A percentile compares a stretch with the other conserved stretches of the same genome.
phyloP scores from a whole-genome alignment of 1,140 invertebrate species.

The Lordiphosa clarofinis region DNA sequence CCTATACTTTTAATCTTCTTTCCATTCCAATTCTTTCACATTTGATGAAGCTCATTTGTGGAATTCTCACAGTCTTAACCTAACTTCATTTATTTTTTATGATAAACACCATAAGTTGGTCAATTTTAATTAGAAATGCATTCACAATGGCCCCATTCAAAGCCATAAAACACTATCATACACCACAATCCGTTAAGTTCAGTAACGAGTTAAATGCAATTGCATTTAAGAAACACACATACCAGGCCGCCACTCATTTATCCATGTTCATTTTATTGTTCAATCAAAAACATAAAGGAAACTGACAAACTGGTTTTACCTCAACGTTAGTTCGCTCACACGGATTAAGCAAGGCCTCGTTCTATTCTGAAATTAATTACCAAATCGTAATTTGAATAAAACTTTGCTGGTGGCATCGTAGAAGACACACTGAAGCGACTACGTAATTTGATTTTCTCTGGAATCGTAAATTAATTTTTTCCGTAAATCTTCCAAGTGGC shows the following conservation, averaged over 20 bases:
- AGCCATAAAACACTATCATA: background rate
- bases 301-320: conserved; percentile 61
- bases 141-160: background rate
- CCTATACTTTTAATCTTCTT: conserved; percentile 13
- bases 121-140: conserved; percentile 33
- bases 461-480: conserved; percentile 76
- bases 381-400: conserved; percentile 67
- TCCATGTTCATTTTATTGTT: conserved; percentile 66
- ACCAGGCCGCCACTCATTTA: background rate
- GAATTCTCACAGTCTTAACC: conserved; percentile 24
- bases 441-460: conserved; percentile 72
- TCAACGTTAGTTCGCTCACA: too few relatives aligned
- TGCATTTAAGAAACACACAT: conserved; percentile 23
- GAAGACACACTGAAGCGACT: conserved; percentile 27
- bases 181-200: too few relatives aligned
- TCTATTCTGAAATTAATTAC: conserved; percentile 69
- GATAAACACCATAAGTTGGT: conserved; percentile 1
- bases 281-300: conserved; percentile 52
- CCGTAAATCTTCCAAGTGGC: conserved; percentile 56
- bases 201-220: conserved; percentile 29
- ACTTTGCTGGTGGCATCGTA: conserved; percentile 57
- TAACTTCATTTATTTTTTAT: conserved; percentile 21
- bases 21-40: too few relatives aligned
- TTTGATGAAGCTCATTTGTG: conserved; percentile 24
- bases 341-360: conserved; percentile 33